Conservation (phyloP, 2,113 vertebrate genomes). For the Siphamia tubifer region DNA sequence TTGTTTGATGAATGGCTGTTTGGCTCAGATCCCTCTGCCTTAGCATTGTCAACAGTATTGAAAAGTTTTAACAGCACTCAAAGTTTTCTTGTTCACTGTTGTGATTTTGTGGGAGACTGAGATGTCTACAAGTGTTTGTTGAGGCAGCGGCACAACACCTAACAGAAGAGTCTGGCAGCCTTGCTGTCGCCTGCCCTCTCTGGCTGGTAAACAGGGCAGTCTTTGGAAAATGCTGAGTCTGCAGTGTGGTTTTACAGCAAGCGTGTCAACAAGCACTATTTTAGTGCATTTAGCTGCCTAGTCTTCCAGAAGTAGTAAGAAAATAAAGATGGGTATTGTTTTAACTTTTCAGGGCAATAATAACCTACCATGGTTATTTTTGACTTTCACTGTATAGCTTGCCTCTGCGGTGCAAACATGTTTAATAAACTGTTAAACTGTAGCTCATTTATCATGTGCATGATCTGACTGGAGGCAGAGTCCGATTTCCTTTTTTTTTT, state of each 20-base stretch:
- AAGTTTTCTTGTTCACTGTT: conserved; percentile 16
- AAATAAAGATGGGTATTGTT: conserved; percentile 53
- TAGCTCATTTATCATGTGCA: neutral
- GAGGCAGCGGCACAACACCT: conserved; percentile 36
- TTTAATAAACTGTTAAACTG: neutral
- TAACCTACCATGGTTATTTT: conserved; percentile 12
- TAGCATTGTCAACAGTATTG: conserved; percentile 10
- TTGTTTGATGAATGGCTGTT: conserved; percentile 31
- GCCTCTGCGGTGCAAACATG: neutral
- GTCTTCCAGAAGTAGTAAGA: conserved; percentile 33
- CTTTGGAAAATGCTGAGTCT: conserved; percentile 74
- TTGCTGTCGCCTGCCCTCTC: conserved; percentile 61
- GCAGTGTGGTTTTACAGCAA: conserved; percentile 75
- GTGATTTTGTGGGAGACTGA: conserved; percentile 21
- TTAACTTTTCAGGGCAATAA: conserved; percentile 22
- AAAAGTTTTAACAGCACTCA: conserved; percentile 11
- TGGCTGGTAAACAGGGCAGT: conserved; percentile 71
- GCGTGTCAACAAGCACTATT: conserved; percentile 75
- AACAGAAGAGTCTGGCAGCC: conserved; percentile 51
- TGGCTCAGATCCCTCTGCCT: conserved; percentile 24
- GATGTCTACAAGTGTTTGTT: conserved; percentile 25
- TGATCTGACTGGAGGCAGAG: neutral
- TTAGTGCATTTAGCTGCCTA: conserved; percentile 59
- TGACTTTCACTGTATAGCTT: neutral
- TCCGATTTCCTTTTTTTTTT: neutral